Evolutionary conservation across 1,140 invertebrate genomes (phyloP).

Genomic region (Calliphora vicina): DNA sequence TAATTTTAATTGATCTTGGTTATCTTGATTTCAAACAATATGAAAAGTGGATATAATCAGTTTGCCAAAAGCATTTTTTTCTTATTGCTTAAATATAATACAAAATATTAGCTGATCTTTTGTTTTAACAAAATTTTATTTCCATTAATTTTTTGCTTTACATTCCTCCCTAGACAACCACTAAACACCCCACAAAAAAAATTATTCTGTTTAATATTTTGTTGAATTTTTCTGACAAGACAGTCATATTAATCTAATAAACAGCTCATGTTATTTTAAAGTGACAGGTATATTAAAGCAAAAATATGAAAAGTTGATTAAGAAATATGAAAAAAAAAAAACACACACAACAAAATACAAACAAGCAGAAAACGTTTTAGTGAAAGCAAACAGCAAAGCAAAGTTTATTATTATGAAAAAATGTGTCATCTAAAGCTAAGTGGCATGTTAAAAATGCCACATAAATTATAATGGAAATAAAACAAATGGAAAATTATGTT

Average conservation of each 20-base stretch:
- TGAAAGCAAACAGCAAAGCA: background rate
- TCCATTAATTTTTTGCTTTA: no score
- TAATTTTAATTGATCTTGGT: no score
- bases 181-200: background rate
- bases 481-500: background rate
- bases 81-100: no score
- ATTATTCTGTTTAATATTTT: background rate
- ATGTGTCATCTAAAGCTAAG: background rate
- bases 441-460: background rate
- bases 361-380: background rate
- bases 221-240: background rate
- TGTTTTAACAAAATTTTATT: no score
- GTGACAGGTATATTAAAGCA: constrained; percentile 1
- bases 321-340: background rate
- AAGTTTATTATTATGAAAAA: background rate
- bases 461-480: background rate
- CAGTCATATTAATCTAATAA: constrained; percentile 6
- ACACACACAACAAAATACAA: no score
- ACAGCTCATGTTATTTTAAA: background rate
- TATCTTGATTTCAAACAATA: no score
- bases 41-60: no score
- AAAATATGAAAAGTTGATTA: background rate
- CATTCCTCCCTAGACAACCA: no score
- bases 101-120: background rate
- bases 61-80: no score